These are phyloP conservation scores for Chaetodon auriga DNA, from an alignment of 2,113 vertebrate species.

Conservation along the genomic window DNA sequence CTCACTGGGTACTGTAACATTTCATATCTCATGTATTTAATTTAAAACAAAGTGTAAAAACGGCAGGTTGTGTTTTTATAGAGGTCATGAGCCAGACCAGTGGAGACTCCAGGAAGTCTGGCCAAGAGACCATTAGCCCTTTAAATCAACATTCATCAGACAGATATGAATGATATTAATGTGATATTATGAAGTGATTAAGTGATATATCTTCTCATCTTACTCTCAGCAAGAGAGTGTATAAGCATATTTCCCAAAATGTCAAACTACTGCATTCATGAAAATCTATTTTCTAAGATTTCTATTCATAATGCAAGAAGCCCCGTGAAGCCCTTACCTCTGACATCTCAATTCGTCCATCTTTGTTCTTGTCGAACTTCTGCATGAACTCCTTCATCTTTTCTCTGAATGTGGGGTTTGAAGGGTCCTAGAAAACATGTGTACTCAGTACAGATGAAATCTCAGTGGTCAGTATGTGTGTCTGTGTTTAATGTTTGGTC, in stretches of 20 bases:
- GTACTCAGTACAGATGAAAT: not conserved
- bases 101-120: too few relatives aligned
- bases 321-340: constrained; percentile 86
- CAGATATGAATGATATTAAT: not conserved
- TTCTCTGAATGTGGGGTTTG: constrained; percentile 90
- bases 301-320: not conserved
- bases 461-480: not conserved
- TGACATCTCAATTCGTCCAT: constrained; percentile 97
- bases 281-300: not conserved
- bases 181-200: not conserved
- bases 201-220: not conserved
- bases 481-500: not conserved
- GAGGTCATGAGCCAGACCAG: not conserved
- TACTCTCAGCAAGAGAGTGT: not conserved
- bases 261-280: not conserved
- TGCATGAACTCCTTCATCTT: constrained; percentile 99
- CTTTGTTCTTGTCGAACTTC: constrained; percentile 96
- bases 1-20: too few relatives aligned
- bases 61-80: not conserved
- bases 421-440: constrained; percentile 84
- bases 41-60: not conserved
- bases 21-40: not conserved
- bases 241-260: not conserved
- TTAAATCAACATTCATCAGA: not conserved
- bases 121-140: too few relatives aligned